Percentiles rank a stretch among this genome's conserved stretches.
Evolutionary conservation across 2,888 invertebrate genomes (phyloP).

Genomic region (Dryadula phaetusa): DNA sequence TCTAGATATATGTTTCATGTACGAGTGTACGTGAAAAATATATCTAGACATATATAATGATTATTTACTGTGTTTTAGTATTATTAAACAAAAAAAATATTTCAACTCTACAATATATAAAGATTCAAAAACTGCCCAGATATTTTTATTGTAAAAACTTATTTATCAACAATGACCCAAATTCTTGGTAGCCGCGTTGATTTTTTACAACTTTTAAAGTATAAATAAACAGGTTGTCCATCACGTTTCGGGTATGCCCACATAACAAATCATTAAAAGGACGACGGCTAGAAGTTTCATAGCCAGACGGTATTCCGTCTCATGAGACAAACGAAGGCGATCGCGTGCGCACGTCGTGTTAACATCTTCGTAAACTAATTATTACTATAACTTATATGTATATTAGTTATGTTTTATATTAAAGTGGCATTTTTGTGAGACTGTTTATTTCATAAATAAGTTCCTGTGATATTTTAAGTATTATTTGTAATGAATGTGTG

Average conservation of each 20-base stretch:
- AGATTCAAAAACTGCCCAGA: background rate
- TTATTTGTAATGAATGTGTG: conserved; percentile 1
- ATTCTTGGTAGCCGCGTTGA: background rate
- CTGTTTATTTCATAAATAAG: background rate
- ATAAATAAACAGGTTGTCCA: conserved; percentile 31
- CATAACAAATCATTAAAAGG: conserved; percentile 36
- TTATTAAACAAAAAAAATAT: background rate
- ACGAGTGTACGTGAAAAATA: background rate
- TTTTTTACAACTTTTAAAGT: background rate
- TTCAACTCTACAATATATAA: background rate
- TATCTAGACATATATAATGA: background rate
- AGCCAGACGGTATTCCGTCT: conserved; percentile 50
- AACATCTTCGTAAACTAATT: background rate
- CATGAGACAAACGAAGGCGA: conserved; percentile 38
- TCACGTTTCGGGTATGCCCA: conserved; percentile 25
- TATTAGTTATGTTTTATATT: background rate
- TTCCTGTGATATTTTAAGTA: conserved; percentile 2
- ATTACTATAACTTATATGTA: conserved; percentile 6
- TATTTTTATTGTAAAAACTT: too few relatives aligned
- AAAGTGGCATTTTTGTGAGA: conserved; percentile 15
- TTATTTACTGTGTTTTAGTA: background rate
- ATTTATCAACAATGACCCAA: background rate
- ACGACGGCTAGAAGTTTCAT: conserved; percentile 37
- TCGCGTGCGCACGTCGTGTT: conserved; percentile 34
- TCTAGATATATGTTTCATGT: too few relatives aligned